Evolutionary conservation across 2,888 invertebrate species (phyloP).

Genomic region (Pyrochroa serraticornis): DNA sequence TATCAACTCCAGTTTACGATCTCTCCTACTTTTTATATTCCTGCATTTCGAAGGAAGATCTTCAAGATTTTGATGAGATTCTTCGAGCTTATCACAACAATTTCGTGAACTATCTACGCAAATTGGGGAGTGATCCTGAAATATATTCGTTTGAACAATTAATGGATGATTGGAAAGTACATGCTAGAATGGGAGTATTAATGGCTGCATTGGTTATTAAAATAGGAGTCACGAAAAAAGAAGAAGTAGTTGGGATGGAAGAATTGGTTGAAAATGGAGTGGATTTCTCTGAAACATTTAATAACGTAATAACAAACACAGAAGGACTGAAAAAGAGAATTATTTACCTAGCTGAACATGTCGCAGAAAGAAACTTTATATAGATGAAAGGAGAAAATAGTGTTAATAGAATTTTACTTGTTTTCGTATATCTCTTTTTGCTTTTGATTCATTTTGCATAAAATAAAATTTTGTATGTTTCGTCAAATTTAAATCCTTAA

Average conservation of each 20-base stretch:
- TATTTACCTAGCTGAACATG: not conserved
- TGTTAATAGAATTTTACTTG: no score
- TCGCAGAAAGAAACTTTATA: constrained; percentile 6
- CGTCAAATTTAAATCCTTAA: no score
- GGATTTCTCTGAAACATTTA: constrained; percentile 3
- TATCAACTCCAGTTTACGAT: constrained; percentile 43
- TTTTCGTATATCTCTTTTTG: no score
- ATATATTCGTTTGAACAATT: constrained; percentile 43
- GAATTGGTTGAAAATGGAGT: constrained; percentile 11
- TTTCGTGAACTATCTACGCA: constrained; percentile 34
- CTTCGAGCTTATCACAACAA: constrained; percentile 44
- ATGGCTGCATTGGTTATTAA: constrained; percentile 24
- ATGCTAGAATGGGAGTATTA: constrained; percentile 30
- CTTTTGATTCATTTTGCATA: no score
- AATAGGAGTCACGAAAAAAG: constrained; percentile 21
- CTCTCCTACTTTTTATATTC: constrained; percentile 47
- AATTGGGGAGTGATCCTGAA: constrained; percentile 43
- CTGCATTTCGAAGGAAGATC: constrained; percentile 36
- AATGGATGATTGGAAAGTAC: constrained; percentile 34
- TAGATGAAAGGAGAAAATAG: constrained; percentile 13
- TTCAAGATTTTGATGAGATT: constrained; percentile 42
- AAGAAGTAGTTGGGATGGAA: constrained; percentile 21
- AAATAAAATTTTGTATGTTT: no score
- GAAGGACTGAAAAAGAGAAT: constrained; percentile 8
- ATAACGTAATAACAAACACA: not conserved